phyloP scores from a whole-genome alignment of 2,888 invertebrate species.

The Corythucha ciliata region DNA sequence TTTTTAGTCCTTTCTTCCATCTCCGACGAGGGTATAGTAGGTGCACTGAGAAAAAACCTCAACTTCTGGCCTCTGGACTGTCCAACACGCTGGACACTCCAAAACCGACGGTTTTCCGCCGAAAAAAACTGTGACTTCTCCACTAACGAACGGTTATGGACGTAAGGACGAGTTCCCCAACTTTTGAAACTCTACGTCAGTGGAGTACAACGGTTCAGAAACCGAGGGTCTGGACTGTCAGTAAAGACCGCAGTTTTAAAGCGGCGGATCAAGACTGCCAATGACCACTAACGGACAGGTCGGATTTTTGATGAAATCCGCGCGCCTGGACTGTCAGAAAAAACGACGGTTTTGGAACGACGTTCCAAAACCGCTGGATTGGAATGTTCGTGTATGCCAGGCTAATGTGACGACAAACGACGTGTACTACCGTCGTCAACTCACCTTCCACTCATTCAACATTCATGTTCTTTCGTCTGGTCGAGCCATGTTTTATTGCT shows the following conservation, averaged over 20 bases:
- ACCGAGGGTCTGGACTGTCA: slow-evolving; percentile 10
- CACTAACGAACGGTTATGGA: slow-evolving; percentile 9
- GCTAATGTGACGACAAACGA: too few species aligned
- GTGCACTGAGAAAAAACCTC: slow-evolving; percentile 3
- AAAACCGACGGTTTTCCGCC: not conserved
- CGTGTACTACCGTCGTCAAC: too few species aligned
- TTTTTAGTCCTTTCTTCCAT: not conserved
- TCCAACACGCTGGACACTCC: slow-evolving; percentile 8
- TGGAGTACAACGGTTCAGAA: not conserved
- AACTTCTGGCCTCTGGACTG: not conserved
- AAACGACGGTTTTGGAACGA: too few species aligned
- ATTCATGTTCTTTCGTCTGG: slow-evolving; percentile 23
- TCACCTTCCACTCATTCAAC: too few species aligned
- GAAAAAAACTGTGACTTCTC: slow-evolving; percentile 3
- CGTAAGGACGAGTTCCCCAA: slow-evolving; percentile 9
- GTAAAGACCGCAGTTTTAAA: slow-evolving; percentile 4
- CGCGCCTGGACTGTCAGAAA: slow-evolving; percentile 3
- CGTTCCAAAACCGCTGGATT: not conserved
- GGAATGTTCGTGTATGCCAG: not conserved
- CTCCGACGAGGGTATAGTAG: not conserved
- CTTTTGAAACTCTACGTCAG: slow-evolving; percentile 6
- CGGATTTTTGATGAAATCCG: slow-evolving; percentile 4
- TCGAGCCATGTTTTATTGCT: slow-evolving; percentile 20
- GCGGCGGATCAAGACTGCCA: slow-evolving; percentile 11
- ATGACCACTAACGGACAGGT: slow-evolving; percentile 5